Evolutionary conservation across 2,797 vertebrate genomes (phyloP), one percentile per base, ranked within the genome.

Genomic region (Myiothlypis chrysogaster): DNA sequence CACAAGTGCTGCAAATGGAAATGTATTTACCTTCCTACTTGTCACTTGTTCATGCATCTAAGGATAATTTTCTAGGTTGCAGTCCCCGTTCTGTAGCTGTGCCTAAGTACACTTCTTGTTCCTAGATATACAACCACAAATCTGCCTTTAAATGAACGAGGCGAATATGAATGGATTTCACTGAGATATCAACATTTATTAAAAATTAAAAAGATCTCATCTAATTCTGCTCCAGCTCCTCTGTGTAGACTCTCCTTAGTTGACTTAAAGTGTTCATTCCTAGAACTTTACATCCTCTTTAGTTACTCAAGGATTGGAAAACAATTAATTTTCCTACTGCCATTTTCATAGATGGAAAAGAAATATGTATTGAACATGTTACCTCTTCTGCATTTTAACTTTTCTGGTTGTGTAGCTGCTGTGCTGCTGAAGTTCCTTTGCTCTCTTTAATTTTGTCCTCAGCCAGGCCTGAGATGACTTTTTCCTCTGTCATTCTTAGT

Each of bases 121-220:
- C 63, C 78, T 90, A 34, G 52, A 94, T 56, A 55, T 32, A 79
- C 57, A 90, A 30, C 35, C 60, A 63, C 56, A 75, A 53, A 84
- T 56, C 44, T 82, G 43, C 34, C 63, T 90, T 91, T 63, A 86
- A 91, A 90, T 80, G 79, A 66, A 73, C 41, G 60, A 43, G 39
- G 35, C 70, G 81, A 73, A 83, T 92, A 85, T 64, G 47, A 95
- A 89, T 89, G 53, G 49, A 52, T 85, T 93, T 95, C 69, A 49
- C 71, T 57, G 63, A 72, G 63, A 56, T 79, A 56, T 28, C 73
- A 77, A 76, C 6, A 20, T 46, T 79, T 89, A 92, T 94, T 84
- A 93, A 95, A 95, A 90, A 94, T 95, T 92, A 10, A 90, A 43
- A 56, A 66, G 41, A 28, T 56, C 34, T 95, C 56, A 15, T 60